Conservation (phyloP, 2,113 vertebrate species). For the Elephantulus edwardii region DNA sequence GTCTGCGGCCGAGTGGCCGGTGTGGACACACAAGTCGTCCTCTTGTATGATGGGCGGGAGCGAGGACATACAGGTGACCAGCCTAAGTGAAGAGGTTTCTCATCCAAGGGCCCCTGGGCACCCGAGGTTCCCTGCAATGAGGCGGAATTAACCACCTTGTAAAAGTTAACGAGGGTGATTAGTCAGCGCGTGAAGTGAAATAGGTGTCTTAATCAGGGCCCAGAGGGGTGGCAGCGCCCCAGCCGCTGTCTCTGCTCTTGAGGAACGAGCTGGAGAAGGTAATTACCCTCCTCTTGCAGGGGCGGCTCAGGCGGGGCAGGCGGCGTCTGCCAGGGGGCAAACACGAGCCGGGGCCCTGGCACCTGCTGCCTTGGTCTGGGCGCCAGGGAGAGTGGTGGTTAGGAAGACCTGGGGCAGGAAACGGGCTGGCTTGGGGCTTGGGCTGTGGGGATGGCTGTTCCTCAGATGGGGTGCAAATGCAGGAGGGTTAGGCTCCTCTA, state of each 20-base stretch:
- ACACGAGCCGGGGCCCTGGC: no score
- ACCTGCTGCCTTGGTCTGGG: no score
- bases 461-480: no score
- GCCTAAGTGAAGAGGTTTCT: background rate
- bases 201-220: constrained; percentile 53
- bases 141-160: constrained; percentile 64
- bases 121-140: background rate
- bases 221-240: background rate
- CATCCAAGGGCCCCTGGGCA: background rate
- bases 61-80: no score
- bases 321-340: no score
- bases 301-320: background rate
- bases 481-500: no score
- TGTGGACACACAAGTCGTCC: no score
- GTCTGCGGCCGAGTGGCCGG: background rate
- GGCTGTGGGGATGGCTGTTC: no score
- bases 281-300: background rate
- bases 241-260: constrained; percentile 46
- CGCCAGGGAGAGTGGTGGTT: no score
- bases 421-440: no score
- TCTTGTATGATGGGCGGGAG: background rate
- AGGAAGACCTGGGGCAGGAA: no score
- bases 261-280: constrained; percentile 35
- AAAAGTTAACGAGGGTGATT: constrained; percentile 55
- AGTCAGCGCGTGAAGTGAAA: constrained; percentile 55